Evolutionary conservation across 2,797 vertebrate species (phyloP), one percentile per base, ranked within the genome.

Genomic region (Cirrhinus molitorella): DNA sequence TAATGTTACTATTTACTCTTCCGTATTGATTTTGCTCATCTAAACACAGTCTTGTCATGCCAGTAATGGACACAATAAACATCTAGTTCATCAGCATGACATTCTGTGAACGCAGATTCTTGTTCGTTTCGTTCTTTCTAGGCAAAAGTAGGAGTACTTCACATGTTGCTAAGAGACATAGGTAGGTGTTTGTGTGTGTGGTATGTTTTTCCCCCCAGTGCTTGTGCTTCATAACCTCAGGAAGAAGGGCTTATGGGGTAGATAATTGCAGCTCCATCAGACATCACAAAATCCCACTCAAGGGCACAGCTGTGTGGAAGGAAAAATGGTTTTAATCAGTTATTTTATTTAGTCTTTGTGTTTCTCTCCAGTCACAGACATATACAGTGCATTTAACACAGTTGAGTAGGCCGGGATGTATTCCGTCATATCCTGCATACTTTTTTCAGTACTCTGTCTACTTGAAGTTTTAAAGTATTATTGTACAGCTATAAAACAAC

Each of bases 131-230:
- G 63, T 45, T 80, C 61, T 87, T 76, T 81, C 63, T 86, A 85
- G 86, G 80, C 79, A 87, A 59, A 87, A 83, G 74, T 85, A 84
- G 28, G 57, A 72, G 45, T 66, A 63, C 40, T 83, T 31, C 67
- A 81, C 88, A 25, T 19, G 93, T 93, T 95, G 93, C 93, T 92
- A 92, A 77, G 94, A 94, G 89, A 95, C 92, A 85, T 55, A 83
- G 87, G 83, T 89, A 90, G 90, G 81, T 90, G 89, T 88, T n/a
- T 89, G 83, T 85, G 87, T 90, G 81, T 91, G 81, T 91, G 77
- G 78, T 85, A 87, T 59, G 40, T 3, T 12, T 34, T 73, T 55
- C 10, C 51, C n/a, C 28, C 43, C 14, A 53, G 23, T 53, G 28
- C 57, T 73, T 53, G 23, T 43, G 49, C 34, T 57, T 40, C 28